Evolutionary conservation across 1,140 invertebrate species (phyloP), one percentile per base, ranked within the genome.

Genomic region (Drosophila lacertosa): DNA sequence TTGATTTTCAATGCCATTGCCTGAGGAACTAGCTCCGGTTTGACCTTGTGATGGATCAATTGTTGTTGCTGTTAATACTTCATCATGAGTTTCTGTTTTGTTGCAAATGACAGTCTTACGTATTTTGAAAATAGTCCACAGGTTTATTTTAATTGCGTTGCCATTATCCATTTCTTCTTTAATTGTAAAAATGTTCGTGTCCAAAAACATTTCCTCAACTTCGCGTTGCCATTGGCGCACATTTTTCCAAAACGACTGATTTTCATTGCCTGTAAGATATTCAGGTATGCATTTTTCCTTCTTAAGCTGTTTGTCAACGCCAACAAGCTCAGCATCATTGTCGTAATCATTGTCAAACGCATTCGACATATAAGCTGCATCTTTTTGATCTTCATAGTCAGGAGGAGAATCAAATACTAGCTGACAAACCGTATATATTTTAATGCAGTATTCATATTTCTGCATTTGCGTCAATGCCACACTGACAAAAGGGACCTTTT

Each of bases 401-500:
- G 39, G 32, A 0, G 51, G 57, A 1, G 37, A 18, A 26, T 81
- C 78, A 24, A 22, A 42, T 5, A 77, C 5, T 15, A 65, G 13
- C 3, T 42, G 42, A 11, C 78, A 81, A 6, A 77, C 24, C 35
- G 18, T 20, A 1, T 68, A 10, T 7, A 77, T 42, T 47, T 81
- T 81, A 0, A 82, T 9, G 7, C 78, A 81, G 18, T 62, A 39
- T 45, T 81, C 78, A 24, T 54, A 32, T 11, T 40, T 29, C 10
- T 44, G 1, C n/a, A 44, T 22, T 24, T 5, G 11, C 4, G 1
- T 5, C 40, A 44, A n/a, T 9, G 26, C 2, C 7, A 22, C 20
- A 22, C 4, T 22, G 4, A 22, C 20, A 22, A n/a, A n/a, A n/a
- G n/a, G n/a, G n/a, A n/a, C n/a, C n/a, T n/a, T 32, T 32, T 13